Conservation (phyloP, 2,888 invertebrate species). For the Archips xylosteana region DNA sequence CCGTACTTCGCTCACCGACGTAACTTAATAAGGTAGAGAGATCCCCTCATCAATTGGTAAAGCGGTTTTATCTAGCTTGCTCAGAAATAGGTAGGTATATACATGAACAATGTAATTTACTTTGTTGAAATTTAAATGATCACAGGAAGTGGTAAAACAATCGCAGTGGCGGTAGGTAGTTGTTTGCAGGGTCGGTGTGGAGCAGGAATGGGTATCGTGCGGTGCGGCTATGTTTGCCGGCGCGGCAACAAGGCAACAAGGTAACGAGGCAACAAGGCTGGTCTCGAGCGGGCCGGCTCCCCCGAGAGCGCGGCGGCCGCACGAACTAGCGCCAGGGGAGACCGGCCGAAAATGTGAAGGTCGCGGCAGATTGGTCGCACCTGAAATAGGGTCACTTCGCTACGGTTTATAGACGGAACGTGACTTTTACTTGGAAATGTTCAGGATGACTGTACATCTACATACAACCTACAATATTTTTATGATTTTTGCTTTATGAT, state of each 20-base stretch:
- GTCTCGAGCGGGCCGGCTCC: slow-evolving; percentile 69
- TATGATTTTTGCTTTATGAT: slow-evolving; percentile 50
- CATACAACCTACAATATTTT: slow-evolving; percentile 40
- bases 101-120: slow-evolving; percentile 28
- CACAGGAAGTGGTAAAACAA: slow-evolving; percentile 29
- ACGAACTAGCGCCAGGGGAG: slow-evolving; percentile 69
- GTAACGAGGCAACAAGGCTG: slow-evolving; percentile 50
- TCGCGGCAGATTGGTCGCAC: slow-evolving; percentile 75
- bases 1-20: slow-evolving; percentile 24
- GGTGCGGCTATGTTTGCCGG: slow-evolving; percentile 67
- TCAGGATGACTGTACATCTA: slow-evolving; percentile 50
- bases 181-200: slow-evolving; percentile 61
- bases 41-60: slow-evolving; percentile 39
- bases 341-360: slow-evolving; percentile 76
- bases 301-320: slow-evolving; percentile 69
- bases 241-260: slow-evolving; percentile 43
- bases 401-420: slow-evolving; percentile 72
- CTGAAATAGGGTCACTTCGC: slow-evolving; percentile 75
- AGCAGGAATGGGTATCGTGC: slow-evolving; percentile 60
- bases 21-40: slow-evolving; percentile 36
- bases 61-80: slow-evolving; percentile 30
- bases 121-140: slow-evolving; percentile 38
- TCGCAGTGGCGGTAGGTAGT: slow-evolving; percentile 42
- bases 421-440: slow-evolving; percentile 73
- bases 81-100: slow-evolving; percentile 18